Evolutionary conservation across 2,113 vertebrate species (phyloP).

Genomic region (Gymnogyps californianus): DNA sequence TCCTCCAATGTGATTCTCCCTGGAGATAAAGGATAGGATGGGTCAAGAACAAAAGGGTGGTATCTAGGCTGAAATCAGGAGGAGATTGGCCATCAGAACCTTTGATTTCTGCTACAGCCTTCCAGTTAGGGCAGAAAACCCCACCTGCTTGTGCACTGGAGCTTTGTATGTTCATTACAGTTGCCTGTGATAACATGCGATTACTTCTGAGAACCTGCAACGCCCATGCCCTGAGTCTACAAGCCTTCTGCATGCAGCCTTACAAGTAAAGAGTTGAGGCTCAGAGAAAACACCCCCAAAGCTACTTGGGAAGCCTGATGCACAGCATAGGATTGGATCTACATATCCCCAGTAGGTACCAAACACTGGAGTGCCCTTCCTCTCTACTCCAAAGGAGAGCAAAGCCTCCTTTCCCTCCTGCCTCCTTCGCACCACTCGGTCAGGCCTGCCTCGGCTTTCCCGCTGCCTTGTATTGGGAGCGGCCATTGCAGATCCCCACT

Average conservation of each 20-base stretch:
- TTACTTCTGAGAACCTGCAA: not conserved
- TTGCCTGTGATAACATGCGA: not conserved
- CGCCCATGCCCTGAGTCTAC: fast-evolving
- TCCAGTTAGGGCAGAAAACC: not conserved
- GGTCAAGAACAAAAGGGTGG: not conserved
- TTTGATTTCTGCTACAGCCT: not conserved
- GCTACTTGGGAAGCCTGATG: not conserved
- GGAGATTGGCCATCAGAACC: not conserved
- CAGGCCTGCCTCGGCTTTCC: not conserved
- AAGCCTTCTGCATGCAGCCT: not conserved
- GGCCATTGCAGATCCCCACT: fast-evolving
- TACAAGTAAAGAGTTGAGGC: not conserved
- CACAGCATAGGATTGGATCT: not conserved
- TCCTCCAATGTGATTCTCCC: not conserved
- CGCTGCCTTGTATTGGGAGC: fast-evolving
- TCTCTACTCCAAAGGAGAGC: not conserved
- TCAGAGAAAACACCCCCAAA: not conserved
- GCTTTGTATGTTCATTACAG: not conserved
- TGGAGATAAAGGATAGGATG: not conserved
- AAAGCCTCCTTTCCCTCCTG: not conserved
- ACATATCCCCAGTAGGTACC: not conserved
- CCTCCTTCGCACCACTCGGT: fast-evolving
- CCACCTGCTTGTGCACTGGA: not conserved
- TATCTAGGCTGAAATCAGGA: not conserved
- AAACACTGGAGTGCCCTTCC: not conserved